Base-by-base conservation (phyloP, 2,888 invertebrate genomes). In the Mythimna ferrago region DNA sequence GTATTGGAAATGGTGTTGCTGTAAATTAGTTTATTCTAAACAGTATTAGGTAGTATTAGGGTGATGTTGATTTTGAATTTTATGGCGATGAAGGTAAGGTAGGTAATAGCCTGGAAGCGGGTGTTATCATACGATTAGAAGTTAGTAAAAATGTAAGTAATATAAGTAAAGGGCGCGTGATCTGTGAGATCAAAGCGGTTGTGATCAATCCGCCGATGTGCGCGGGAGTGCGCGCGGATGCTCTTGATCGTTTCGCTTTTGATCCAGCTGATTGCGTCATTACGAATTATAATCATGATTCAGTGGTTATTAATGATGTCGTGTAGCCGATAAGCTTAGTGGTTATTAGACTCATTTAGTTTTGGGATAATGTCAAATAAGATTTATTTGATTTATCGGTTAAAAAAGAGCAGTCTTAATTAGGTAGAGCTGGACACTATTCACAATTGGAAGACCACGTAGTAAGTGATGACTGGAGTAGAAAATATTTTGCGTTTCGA, bases 131-230 rank as follows among this genome's bases (percentile, higher is more conserved):
- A 89, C 85, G 88, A 87, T 90, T 89, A 87, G 89, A 88, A 86
- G 87, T 82, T 86, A 88, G 90, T 89, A 89, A 90, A 89, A 91
- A 91, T 89, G 88, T 87, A 89, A 90, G 93, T 93, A 93, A 94
- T 94, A 93, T 94, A 93, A 94, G 94, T 94, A 93, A 94, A 94
- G 92, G 95, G 93, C 94, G 94, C 93, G 93, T 92, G 93, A 94
- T 94, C 90, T 88, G 84, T 86, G 89, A 95, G 93, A 95, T 95
- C 95, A 95, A 95, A 95, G 95, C 89, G 91, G 90, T 91, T 92
- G 92, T 90, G 94, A 94, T 93, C 93, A 90, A 91, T 91, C 92
- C 92, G 91, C 91, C 91, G 92, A 91, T 92, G 91, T 82, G 88
- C 87, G 85, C 83, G 83, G 85, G 83, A 88, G 86, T 89, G 89